Conservation (phyloP, 1,140 invertebrate species). For the Laupala kohalensis region DNA sequence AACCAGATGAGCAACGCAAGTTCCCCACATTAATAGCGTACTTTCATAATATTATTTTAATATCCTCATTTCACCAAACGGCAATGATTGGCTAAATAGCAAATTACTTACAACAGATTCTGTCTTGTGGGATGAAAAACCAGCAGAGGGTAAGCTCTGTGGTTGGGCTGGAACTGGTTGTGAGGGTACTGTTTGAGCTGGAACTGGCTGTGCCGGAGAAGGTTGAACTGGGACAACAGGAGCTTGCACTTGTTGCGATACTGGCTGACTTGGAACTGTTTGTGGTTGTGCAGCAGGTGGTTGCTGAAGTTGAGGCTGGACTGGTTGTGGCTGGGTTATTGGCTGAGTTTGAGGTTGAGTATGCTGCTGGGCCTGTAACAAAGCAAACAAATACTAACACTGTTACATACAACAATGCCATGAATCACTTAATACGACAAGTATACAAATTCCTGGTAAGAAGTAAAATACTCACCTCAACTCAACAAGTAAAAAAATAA, state of each 20-base stretch:
- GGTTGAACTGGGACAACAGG: not conserved
- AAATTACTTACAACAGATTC: not conserved
- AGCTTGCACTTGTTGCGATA: not conserved
- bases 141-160: not conserved
- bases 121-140: not conserved
- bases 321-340: not conserved
- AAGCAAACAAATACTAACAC: too few species aligned
- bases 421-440: too few species aligned
- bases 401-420: too few species aligned
- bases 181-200: not conserved
- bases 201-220: not conserved
- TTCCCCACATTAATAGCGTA: too few species aligned
- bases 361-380: not conserved
- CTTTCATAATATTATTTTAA: too few species aligned
- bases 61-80: too few species aligned
- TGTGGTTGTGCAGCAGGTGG: not conserved
- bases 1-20: too few species aligned
- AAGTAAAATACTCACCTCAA: too few species aligned
- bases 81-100: too few species aligned
- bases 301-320: not conserved
- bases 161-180: not conserved
- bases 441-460: too few species aligned
- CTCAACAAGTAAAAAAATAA: too few species aligned
- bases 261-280: not conserved
- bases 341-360: not conserved